Conservation (phyloP, 2,888 invertebrate species). For the Neria commutata region DNA sequence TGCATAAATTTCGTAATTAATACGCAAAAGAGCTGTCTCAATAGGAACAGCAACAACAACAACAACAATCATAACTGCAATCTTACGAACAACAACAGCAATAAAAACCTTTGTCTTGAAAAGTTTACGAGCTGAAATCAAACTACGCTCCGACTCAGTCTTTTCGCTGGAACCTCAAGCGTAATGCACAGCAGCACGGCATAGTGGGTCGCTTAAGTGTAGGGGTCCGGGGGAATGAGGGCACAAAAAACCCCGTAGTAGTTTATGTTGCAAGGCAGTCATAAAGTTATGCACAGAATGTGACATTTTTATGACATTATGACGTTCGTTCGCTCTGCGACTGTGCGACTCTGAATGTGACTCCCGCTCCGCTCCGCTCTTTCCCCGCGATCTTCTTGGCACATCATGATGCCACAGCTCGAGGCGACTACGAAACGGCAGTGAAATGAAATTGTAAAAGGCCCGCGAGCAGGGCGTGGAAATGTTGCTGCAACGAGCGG, state of each 20-base stretch:
- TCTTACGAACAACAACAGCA: constrained; percentile 9
- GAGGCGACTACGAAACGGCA: background rate
- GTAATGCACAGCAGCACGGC: background rate
- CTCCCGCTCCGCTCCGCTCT: background rate
- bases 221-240: background rate
- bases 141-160: constrained; percentile 23
- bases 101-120: constrained; percentile 18
- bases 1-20: too few species aligned
- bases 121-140: constrained; percentile 47
- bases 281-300: constrained; percentile 60
- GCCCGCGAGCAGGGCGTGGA: constrained; percentile 11
- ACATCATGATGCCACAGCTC: too few species aligned
- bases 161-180: constrained; percentile 5
- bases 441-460: background rate
- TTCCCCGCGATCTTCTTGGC: background rate
- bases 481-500: constrained; percentile 9
- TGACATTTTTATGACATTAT: constrained; percentile 60
- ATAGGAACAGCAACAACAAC: background rate
- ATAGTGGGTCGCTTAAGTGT: background rate
- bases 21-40: background rate
- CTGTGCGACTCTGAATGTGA: constrained; percentile 19
- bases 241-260: constrained; percentile 24
- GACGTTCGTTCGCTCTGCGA: constrained; percentile 42
- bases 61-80: background rate
- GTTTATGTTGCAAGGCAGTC: constrained; percentile 56